phyloP scores from a whole-genome alignment of 2,797 vertebrate species.

The Spinus pinus region DNA sequence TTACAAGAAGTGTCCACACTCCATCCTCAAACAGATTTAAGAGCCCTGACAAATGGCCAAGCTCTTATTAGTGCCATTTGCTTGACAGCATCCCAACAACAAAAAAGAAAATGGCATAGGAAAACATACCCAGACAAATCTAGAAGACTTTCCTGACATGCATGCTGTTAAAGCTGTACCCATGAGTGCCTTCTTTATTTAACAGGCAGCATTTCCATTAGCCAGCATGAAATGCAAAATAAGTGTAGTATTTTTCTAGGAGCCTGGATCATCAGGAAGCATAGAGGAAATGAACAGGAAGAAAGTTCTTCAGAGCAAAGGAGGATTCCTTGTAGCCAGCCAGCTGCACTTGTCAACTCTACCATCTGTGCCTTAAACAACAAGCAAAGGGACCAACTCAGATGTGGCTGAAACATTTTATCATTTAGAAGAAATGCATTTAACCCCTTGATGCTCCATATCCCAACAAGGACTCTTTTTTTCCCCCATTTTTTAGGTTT shows the following conservation, averaged over 20 bases:
- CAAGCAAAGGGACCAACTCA: conserved; percentile 40
- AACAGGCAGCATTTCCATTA: background rate
- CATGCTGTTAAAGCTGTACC: background rate
- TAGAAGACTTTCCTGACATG: background rate
- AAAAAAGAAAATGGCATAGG: background rate
- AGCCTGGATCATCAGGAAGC: conserved; percentile 22
- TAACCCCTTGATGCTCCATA: background rate
- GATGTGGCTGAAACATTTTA: conserved; percentile 18
- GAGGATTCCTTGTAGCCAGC: conserved; percentile 55
- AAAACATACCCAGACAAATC: background rate
- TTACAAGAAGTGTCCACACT: conserved; percentile 40
- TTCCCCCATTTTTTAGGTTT: accelerated
- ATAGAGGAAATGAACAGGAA: conserved; percentile 52
- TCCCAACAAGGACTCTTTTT: background rate
- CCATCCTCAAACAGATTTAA: conserved; percentile 53
- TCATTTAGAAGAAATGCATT: background rate
- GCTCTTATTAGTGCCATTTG: conserved; percentile 38
- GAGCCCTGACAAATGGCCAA: conserved; percentile 51
- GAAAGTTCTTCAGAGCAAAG: conserved; percentile 54
- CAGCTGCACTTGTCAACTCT: conserved; percentile 57
- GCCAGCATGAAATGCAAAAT: background rate
- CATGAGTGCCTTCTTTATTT: background rate
- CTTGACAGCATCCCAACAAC: conserved; percentile 14
- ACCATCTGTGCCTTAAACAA: conserved; percentile 55
- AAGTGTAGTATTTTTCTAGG: background rate